Evolutionary conservation across 2,888 invertebrate species (phyloP).

Genomic region (Alentia gelatinosa): DNA sequence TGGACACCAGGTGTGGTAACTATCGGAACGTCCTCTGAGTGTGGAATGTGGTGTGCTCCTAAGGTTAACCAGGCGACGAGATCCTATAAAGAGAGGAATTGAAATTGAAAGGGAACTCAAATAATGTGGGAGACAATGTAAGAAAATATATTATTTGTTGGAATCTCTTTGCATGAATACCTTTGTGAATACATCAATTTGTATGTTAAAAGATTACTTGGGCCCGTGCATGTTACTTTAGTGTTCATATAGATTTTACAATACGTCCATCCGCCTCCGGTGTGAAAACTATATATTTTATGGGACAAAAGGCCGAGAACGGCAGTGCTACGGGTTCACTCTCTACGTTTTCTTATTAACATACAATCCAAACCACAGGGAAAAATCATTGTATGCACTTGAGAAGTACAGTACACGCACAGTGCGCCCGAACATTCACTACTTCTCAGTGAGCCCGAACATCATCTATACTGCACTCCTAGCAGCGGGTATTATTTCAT

Average conservation of each 20-base stretch:
- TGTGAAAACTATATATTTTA: background rate
- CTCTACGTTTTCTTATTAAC: too few species aligned
- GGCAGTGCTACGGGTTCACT: too few species aligned
- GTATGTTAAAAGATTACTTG: background rate
- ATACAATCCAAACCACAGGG: background rate
- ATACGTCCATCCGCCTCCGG: background rate
- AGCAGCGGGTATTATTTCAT: background rate
- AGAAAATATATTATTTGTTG: too few species aligned
- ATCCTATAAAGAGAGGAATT: slow-evolving; percentile 59
- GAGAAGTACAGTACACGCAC: background rate
- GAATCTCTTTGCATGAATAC: background rate
- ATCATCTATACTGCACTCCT: background rate
- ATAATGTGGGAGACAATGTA: too few species aligned
- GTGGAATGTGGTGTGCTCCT: slow-evolving; percentile 76
- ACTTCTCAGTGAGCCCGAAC: background rate
- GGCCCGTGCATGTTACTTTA: background rate
- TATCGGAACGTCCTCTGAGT: slow-evolving; percentile 75
- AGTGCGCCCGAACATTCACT: background rate
- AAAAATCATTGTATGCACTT: background rate
- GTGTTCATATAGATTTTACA: background rate
- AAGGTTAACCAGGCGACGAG: slow-evolving; percentile 77
- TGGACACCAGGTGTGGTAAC: slow-evolving; percentile 71
- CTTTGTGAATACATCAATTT: background rate
- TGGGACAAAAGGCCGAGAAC: too few species aligned
- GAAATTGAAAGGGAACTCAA: background rate